Conservation (phyloP, 2,888 invertebrate genomes). For the Ectemnius continuus region DNA sequence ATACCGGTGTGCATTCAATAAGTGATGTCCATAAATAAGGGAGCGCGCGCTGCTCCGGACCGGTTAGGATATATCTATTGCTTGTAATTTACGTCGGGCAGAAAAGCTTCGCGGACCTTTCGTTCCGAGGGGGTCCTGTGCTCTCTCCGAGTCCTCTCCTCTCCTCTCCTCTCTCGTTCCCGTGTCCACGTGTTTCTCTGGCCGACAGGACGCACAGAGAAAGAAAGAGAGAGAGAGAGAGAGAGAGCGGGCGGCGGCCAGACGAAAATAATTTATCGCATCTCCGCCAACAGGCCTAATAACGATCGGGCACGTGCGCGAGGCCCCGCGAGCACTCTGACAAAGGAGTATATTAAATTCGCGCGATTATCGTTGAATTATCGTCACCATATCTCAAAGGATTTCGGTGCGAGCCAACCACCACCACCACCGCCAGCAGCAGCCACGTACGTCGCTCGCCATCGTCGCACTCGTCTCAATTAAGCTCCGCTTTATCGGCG, state of each 20-base stretch:
- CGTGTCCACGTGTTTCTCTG: slow-evolving; percentile 43
- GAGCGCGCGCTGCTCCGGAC: slow-evolving; percentile 50
- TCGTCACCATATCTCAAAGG: neutral
- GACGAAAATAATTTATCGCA: slow-evolving; percentile 54
- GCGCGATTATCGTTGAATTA: slow-evolving; percentile 28
- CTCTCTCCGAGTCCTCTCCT: slow-evolving; percentile 7
- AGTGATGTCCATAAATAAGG: slow-evolving; percentile 67
- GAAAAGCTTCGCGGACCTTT: slow-evolving; percentile 55
- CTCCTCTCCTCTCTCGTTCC: slow-evolving; percentile 3
- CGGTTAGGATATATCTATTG: slow-evolving; percentile 66
- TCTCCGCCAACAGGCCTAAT: slow-evolving; percentile 23
- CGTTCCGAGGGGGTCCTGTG: slow-evolving; percentile 20
- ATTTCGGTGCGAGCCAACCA: neutral
- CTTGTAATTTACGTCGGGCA: slow-evolving; percentile 66
- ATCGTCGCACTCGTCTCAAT: too few relatives aligned
- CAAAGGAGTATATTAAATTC: slow-evolving; percentile 35
- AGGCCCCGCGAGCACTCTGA: slow-evolving; percentile 32
- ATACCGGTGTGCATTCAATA: slow-evolving; percentile 62
- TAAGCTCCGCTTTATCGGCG: too few relatives aligned
- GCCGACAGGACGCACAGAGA: slow-evolving; percentile 14
- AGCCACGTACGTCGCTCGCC: too few relatives aligned
- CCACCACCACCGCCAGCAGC: too few relatives aligned
- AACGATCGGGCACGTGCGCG: slow-evolving; percentile 21
- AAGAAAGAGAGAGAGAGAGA: too few relatives aligned
- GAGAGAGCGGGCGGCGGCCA: slow-evolving; percentile 37